Evolutionary conservation across 2,888 invertebrate species (phyloP), one percentile per base, ranked within the genome.

Genomic region (Drosophila peninsularis): DNA sequence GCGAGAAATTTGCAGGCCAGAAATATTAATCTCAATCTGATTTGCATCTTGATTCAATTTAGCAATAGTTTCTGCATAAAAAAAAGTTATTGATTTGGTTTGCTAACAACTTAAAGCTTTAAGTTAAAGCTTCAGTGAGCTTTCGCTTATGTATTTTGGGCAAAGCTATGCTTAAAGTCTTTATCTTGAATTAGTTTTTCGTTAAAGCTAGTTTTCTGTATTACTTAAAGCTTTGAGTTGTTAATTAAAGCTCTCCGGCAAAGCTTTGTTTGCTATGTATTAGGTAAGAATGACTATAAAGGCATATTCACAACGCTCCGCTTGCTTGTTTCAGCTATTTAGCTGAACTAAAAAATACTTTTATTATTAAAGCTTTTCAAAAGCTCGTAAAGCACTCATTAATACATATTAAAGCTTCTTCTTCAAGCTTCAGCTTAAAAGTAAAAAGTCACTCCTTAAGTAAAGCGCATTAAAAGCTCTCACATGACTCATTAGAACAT

Each of bases 1-100:
- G 36, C 9, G 36, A 11, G 44, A 70, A 73, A 62, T 5, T 27
- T 0, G 3, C 4, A 7, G 21, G 0, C 42, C n/a, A n/a, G n/a
- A n/a, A n/a, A n/a, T n/a, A n/a, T n/a, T n/a, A n/a, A n/a, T n/a
- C n/a, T n/a, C 5, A n/a, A n/a, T 24, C 24, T 14, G 5, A 44
- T 44, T 24, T 9, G 7, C 1, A 9, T 24, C 1, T 9, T 44
- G 4, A 19, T 19, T 5, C 0, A 41, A 41, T 11, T 5, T 41
- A 2, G 5, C 5, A 19, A 11, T 19, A 13, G 19, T 19, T 42
- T 5, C 11, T 42, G 4, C 21, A 10, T 13, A 4, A 13, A 13
- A 13, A 32, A 3, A 32, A 10, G 9, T 32, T 11, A 32, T 32
- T 4, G 11, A 2, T 32, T 11, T 0, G 11, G 11, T 3, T 11